Evolutionary conservation across 2,113 vertebrate genomes (phyloP).

Genomic region (Etheostoma cragini): DNA sequence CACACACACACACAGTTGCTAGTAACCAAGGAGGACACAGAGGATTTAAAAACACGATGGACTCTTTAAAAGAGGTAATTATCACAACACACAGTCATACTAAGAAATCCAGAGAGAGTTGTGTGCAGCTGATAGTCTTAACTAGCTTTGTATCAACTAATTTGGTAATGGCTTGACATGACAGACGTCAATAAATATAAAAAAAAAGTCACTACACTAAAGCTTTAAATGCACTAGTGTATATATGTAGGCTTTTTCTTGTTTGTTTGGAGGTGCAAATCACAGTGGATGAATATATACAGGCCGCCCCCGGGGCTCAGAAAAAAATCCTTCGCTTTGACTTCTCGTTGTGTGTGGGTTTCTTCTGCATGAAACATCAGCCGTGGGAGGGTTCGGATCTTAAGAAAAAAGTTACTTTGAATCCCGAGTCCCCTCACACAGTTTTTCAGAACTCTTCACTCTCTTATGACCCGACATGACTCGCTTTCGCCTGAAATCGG

Average conservation of each 20-base stretch:
- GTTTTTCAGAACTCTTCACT: slow-evolving; percentile 11
- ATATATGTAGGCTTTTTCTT: slow-evolving; percentile 29
- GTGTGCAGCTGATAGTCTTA: too few relatives aligned
- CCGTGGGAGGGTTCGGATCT: slow-evolving; percentile 58
- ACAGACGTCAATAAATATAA: too few relatives aligned
- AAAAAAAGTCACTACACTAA: too few relatives aligned
- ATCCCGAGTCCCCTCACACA: slow-evolving; percentile 12
- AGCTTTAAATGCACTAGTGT: not conserved
- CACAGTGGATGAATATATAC: slow-evolving; percentile 53
- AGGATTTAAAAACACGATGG: too few relatives aligned
- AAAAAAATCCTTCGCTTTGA: slow-evolving; percentile 56
- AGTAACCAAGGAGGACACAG: too few relatives aligned
- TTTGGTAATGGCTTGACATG: too few relatives aligned
- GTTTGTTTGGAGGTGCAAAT: slow-evolving; percentile 36
- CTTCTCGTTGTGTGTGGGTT: slow-evolving; percentile 57
- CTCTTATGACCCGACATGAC: not conserved
- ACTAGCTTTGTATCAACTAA: too few relatives aligned
- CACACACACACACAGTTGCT: too few relatives aligned
- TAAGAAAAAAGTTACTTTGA: slow-evolving; percentile 46
- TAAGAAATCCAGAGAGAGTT: too few relatives aligned
- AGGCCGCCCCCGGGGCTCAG: slow-evolving; percentile 54
- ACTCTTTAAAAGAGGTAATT: too few relatives aligned
- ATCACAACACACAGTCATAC: too few relatives aligned
- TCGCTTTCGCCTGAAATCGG: not conserved
- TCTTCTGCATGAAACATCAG: slow-evolving; percentile 51